Evolutionary conservation across 2,797 vertebrate species (phyloP).

Genomic region (Steatocranus sp.): DNA sequence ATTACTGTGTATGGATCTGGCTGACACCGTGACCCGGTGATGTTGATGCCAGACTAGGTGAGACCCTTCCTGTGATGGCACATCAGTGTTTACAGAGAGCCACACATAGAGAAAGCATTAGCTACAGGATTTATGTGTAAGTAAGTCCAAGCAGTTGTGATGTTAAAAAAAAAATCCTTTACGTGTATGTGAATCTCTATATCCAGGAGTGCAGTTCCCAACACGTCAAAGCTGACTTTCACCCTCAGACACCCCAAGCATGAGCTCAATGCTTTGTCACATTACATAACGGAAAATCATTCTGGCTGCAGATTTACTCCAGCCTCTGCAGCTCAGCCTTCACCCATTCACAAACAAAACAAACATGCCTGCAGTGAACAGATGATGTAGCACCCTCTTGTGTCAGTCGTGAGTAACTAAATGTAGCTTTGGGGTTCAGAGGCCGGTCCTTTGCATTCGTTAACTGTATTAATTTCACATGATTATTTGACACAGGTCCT

Average conservation of each 20-base stretch:
- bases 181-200: neutral
- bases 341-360: neutral
- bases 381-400: constrained; percentile 41
- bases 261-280: neutral
- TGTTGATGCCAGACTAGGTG: neutral
- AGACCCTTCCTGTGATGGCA: neutral
- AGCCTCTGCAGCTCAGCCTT: neutral
- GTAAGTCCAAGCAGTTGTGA: neutral
- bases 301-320: neutral
- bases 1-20: neutral
- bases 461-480: neutral
- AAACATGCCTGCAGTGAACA: neutral
- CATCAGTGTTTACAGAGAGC: neutral
- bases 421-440: neutral
- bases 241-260: neutral
- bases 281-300: neutral
- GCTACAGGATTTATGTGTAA: neutral
- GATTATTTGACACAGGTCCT: neutral
- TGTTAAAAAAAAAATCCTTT: neutral
- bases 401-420: neutral
- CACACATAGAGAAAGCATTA: neutral
- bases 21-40: neutral
- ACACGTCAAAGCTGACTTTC: neutral
- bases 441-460: neutral
- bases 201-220: neutral